These are phyloP conservation scores for Acinonyx jubatus DNA, from an alignment of 2,113 vertebrate species.

Conservation along the genomic window DNA sequence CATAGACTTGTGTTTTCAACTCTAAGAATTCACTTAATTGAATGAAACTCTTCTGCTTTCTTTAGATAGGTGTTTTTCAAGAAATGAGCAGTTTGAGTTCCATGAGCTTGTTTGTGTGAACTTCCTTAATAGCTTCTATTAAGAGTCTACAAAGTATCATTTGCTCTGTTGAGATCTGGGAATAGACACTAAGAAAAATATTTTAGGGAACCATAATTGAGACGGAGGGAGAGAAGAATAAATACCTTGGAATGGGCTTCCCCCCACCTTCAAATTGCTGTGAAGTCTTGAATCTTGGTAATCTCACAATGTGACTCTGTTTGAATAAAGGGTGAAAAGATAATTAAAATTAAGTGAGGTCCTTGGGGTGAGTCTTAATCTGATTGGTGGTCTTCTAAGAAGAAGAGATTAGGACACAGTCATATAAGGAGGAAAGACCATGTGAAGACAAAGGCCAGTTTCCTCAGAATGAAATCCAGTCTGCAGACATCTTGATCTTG, in stretches of 20 bases:
- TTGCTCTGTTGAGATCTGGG: neutral
- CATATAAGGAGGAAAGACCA: neutral
- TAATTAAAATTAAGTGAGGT: neutral
- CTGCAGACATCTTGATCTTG: neutral
- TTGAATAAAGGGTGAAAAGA: neutral
- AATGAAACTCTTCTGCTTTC: slow-evolving; percentile 18
- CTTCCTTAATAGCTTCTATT: slow-evolving; percentile 30
- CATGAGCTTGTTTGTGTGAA: slow-evolving; percentile 29
- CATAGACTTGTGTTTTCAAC: neutral
- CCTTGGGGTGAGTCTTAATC: neutral
- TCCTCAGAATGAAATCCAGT: neutral
- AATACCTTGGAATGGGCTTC: neutral
- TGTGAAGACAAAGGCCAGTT: neutral
- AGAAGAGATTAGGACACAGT: neutral
- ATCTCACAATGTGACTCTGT: neutral
- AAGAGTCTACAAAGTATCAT: neutral
- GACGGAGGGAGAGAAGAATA: neutral
- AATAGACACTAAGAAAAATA: neutral
- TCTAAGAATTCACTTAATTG: slow-evolving; percentile 46
- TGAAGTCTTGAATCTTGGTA: neutral
- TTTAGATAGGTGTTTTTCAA: slow-evolving; percentile 52
- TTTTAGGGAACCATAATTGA: neutral
- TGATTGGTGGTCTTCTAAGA: neutral
- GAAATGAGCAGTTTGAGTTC: slow-evolving; percentile 50
- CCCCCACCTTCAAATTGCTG: neutral